These are phyloP conservation scores for Loris lydekkerianus DNA, from an alignment of 2,797 vertebrate species.

Conservation along the genomic window DNA sequence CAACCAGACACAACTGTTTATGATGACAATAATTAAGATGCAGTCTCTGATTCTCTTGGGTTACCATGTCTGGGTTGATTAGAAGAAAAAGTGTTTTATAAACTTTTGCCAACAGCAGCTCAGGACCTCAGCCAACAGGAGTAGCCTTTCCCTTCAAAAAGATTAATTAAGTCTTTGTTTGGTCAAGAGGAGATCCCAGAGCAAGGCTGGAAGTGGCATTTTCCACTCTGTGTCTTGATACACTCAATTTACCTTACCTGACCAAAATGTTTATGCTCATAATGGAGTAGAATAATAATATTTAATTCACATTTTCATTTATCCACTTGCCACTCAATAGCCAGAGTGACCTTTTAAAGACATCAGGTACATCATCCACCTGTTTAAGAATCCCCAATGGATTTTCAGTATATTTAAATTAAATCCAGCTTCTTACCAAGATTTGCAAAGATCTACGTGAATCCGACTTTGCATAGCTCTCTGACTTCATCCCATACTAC, in stretches of 20 bases:
- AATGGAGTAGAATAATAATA: not conserved
- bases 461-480: not conserved
- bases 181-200: not conserved
- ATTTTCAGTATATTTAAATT: not conserved
- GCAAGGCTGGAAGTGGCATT: not conserved
- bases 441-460: not conserved
- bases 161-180: constrained; percentile 72
- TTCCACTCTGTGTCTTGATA: not conserved
- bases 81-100: constrained; percentile 46
- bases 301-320: constrained; percentile 29
- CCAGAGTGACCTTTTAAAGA: constrained; percentile 19
- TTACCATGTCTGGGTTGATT: not conserved
- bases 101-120: constrained; percentile 49
- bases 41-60: constrained; percentile 43
- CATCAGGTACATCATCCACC: not conserved
- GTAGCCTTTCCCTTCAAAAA: constrained; percentile 61
- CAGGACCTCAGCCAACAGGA: constrained; percentile 65
- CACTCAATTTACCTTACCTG: not conserved
- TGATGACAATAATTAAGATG: constrained; percentile 56
- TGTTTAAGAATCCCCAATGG: not conserved
- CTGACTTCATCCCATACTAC: not conserved
- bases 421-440: not conserved
- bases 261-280: not conserved
- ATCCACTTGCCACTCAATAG: constrained; percentile 10
- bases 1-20: constrained; percentile 74